Evolutionary conservation across 2,797 vertebrate species (phyloP), one percentile per base, ranked within the genome.

Genomic region (Gambelia wislizenii): DNA sequence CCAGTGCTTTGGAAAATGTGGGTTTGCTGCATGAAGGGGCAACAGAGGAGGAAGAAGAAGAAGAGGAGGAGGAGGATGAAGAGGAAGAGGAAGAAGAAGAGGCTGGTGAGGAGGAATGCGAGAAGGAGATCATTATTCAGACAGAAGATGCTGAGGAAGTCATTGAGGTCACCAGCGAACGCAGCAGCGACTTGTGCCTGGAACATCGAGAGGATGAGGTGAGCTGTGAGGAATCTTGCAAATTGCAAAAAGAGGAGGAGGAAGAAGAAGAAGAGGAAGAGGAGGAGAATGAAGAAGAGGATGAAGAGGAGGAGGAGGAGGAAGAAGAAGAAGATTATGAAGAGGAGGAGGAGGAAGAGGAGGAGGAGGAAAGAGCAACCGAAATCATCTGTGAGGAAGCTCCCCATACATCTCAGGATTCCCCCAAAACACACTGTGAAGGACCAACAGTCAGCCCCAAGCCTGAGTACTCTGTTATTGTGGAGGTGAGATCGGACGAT

Each of bases 401-500:
- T 80, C 93, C 83, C 87, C 95, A 89, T 86, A 80, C 91, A 93
- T 96, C 90, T 95, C 96, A 94, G 94, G 96, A 96, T 84, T 92
- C 92, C 52, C 92, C 96, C 42, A 97, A 96, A 94, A 94, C 91
- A 94, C 97, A 92, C 96, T 95, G 94, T 95, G 96, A 96, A 88
- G 95, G 95, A 61, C 95, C 94, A 52, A 14, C 10, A 33, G 95
- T 95, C 93, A 98, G 98, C 76, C 97, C 97, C 0, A 98, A 98
- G 96, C 96, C 97, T 0, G 96, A 97, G 89, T 98, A 97, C 70
- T 97, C 98, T 0, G 97, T 98, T 86, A 94, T 98, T 0, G 98
- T 98, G 81, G 98, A 99, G 95, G 98, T 98, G 69, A 97, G 92
- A 30, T 99, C 98, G 0, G 98, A 99, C 0, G 97, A 98, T 0